Evolutionary conservation across 1,140 invertebrate genomes (phyloP).

Genomic region (Neelides sp.): DNA sequence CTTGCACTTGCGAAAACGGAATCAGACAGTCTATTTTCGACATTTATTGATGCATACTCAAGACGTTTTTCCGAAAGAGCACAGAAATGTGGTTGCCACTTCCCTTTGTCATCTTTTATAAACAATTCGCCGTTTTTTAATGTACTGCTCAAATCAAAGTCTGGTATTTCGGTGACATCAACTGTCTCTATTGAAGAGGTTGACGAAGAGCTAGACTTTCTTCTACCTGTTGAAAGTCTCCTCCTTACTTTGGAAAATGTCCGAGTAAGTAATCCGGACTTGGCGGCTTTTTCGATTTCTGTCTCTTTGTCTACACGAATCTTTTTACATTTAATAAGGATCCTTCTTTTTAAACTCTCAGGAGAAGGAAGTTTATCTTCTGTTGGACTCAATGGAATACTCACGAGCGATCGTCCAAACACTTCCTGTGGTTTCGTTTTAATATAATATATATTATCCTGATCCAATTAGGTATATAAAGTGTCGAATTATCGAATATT

Average conservation of each 20-base stretch:
- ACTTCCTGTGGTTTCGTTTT: no score
- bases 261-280: constrained; percentile 36
- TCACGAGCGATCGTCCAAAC: constrained; percentile 79
- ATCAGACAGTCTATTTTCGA: no score
- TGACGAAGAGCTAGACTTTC: background rate
- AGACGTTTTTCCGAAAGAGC: no score
- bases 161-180: constrained; percentile 43
- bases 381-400: constrained; percentile 65
- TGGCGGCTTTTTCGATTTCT: constrained; percentile 51
- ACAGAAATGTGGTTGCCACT: no score
- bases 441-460: no score
- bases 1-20: no score
- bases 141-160: constrained; percentile 73
- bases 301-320: constrained; percentile 65
- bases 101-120: constrained; percentile 78
- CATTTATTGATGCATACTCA: no score
- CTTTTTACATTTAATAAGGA: constrained; percentile 60
- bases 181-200: background rate
- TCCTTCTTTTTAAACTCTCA: constrained; percentile 43
- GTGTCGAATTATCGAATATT: no score
- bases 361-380: constrained; percentile 79
- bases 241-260: no score
- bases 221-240: no score
- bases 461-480: no score
- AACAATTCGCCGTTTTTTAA: constrained; percentile 84